Evolutionary conservation across 2,888 invertebrate genomes (phyloP).

Genomic region (Oscheius sp.): DNA sequence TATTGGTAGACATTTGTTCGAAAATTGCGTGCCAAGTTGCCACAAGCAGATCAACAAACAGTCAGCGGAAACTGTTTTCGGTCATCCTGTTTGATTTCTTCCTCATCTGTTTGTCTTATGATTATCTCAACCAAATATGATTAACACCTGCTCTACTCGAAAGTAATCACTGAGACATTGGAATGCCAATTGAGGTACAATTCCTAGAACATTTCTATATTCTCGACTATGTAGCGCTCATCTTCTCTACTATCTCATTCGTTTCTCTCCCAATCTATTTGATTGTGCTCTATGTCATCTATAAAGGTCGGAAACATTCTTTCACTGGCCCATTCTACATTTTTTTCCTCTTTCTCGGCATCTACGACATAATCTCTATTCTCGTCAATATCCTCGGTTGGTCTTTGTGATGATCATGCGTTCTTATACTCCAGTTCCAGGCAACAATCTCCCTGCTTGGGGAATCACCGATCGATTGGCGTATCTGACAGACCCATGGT

Average conservation of each 20-base stretch:
- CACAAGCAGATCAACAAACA: too few relatives aligned
- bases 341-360: background rate
- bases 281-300: background rate
- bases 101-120: too few relatives aligned
- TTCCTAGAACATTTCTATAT: background rate
- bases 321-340: background rate
- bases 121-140: too few relatives aligned
- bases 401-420: background rate
- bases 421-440: background rate
- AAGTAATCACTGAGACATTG: too few relatives aligned
- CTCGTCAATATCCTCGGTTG: background rate
- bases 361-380: background rate
- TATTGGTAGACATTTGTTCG: too few relatives aligned
- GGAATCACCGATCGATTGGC: background rate
- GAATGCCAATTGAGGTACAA: too few relatives aligned
- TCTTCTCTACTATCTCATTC: background rate
- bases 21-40: too few relatives aligned
- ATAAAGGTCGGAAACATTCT: background rate
- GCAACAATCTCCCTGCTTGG: slow-evolving; percentile 2
- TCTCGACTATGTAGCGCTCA: background rate
- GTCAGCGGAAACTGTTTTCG: too few relatives aligned
- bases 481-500: background rate
- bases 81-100: too few relatives aligned
- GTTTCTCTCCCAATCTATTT: background rate
- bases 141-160: too few relatives aligned